These are phyloP conservation scores for Heliconius charithonia DNA, from an alignment of 2,888 invertebrate species.

Conservation along the genomic window DNA sequence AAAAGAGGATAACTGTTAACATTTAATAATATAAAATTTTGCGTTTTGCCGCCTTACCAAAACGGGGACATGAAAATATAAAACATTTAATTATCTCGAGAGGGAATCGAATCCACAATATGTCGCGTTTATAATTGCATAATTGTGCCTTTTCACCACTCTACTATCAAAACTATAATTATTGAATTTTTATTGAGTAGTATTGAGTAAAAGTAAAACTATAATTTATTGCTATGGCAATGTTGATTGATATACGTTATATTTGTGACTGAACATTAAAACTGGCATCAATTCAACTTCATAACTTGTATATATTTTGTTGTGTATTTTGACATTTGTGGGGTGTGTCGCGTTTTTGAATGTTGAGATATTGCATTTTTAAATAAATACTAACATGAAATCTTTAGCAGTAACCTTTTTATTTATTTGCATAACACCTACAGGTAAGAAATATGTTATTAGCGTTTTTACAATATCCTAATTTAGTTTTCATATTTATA, in stretches of 20 bases:
- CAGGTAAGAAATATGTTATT: slow-evolving; percentile 1
- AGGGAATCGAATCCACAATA: too few relatives aligned
- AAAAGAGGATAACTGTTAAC: too few relatives aligned
- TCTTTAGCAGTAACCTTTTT: neutral
- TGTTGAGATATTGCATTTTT: neutral
- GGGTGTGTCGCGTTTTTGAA: slow-evolving; percentile 21
- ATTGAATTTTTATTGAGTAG: too few relatives aligned
- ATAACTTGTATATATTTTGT: slow-evolving; percentile 9
- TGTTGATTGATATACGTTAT: slow-evolving; percentile 3
- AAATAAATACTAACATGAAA: slow-evolving; percentile 14
- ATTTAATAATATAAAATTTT: too few relatives aligned
- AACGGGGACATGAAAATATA: too few relatives aligned
- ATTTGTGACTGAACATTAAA: neutral
- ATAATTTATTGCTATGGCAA: neutral
- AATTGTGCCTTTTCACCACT: too few relatives aligned
- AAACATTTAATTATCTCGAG: too few relatives aligned
- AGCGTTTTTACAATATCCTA: neutral
- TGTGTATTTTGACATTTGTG: slow-evolving; percentile 9
- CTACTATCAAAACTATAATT: too few relatives aligned
- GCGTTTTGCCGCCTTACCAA: too few relatives aligned
- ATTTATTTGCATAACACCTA: slow-evolving; percentile 1
- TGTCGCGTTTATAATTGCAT: too few relatives aligned
- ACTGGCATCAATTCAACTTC: neutral
- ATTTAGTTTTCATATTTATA: neutral
- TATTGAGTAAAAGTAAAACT: neutral